Evolutionary conservation across 2,888 invertebrate genomes (phyloP).

Genomic region (Argyra leucocephala): DNA sequence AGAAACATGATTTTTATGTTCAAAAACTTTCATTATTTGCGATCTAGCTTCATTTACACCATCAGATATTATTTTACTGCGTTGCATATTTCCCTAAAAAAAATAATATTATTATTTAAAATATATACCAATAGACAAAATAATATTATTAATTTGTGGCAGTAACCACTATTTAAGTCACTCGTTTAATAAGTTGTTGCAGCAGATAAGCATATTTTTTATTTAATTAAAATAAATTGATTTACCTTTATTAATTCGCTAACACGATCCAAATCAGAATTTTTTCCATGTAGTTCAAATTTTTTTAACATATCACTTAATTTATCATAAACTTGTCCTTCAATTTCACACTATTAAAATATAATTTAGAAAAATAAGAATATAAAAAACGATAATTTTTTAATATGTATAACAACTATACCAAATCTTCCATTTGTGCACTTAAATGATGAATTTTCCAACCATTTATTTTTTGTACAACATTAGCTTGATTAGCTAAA

Average conservation of each 20-base stretch:
- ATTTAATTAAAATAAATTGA: background rate
- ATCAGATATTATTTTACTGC: slow-evolving; percentile 85
- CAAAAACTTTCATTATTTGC: slow-evolving; percentile 81
- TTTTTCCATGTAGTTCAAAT: slow-evolving; percentile 45
- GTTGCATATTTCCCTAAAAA: slow-evolving; percentile 81
- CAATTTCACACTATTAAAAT: slow-evolving; percentile 47
- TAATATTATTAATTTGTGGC: too few species aligned
- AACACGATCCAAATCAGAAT: slow-evolving; percentile 45
- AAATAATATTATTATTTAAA: slow-evolving; percentile 26
- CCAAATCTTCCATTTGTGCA: slow-evolving; percentile 88
- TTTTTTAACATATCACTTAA: slow-evolving; percentile 38
- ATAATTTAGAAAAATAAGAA: too few species aligned
- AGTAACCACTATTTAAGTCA: background rate
- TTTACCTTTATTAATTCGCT: slow-evolving; percentile 57
- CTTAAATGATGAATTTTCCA: slow-evolving; percentile 92
- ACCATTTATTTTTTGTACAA: slow-evolving; percentile 79
- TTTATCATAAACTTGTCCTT: slow-evolving; percentile 43
- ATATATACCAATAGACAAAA: slow-evolving; percentile 14
- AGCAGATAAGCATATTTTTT: background rate
- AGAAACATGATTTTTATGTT: slow-evolving; percentile 78
- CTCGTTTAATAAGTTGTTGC: too few species aligned
- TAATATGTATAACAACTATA: too few species aligned
- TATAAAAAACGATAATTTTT: background rate
- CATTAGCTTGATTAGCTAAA: slow-evolving; percentile 78
- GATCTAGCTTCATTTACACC: slow-evolving; percentile 81